Evolutionary conservation across 1,140 invertebrate species (phyloP), one percentile per base, ranked within the genome.

Genomic region (Cyclina sinensis): DNA sequence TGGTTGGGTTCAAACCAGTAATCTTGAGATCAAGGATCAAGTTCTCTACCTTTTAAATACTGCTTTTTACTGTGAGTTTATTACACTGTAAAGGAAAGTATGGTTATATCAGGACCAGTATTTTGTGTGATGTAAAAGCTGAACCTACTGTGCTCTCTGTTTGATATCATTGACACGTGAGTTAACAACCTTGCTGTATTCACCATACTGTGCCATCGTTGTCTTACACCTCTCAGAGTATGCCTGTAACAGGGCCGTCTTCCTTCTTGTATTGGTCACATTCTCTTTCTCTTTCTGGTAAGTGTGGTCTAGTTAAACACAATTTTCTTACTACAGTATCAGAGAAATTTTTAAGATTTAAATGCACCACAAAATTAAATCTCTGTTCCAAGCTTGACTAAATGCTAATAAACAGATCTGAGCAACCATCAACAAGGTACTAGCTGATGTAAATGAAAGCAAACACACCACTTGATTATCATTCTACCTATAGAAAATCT

Each of bases 261-360:
- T 85, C 9, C 84, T 39, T 68, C 59, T 35, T 79, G 48, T 48
- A 68, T 65, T 79, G 24, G 51, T 86, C 7, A 78, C 24, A 46
- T 24, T 51, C 5, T 46, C 48, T 27, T 65, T 86, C 24, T 79
- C 39, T 65, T 79, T 62, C 24, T 65, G 21, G 57, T 65, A 79
- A 11, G 32, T 37, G 32, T 86, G 73, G 16, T 86, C 84, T 86
- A 37, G n/a, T 65, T n/a, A n/a, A n/a, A n/a, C n/a, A n/a, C n/a
- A n/a, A n/a, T n/a, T n/a, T n/a, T n/a, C n/a, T n/a, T n/a, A n/a
- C n/a, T n/a, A n/a, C n/a, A n/a, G n/a, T n/a, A n/a, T n/a, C n/a
- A n/a, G n/a, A n/a, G n/a, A n/a, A n/a, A n/a, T n/a, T n/a, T n/a
- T n/a, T n/a, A n/a, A n/a, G n/a, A n/a, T n/a, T n/a, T n/a, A n/a